Base-by-base conservation (phyloP, 2,797 vertebrate genomes). In the Moxostoma hubbsi region DNA sequence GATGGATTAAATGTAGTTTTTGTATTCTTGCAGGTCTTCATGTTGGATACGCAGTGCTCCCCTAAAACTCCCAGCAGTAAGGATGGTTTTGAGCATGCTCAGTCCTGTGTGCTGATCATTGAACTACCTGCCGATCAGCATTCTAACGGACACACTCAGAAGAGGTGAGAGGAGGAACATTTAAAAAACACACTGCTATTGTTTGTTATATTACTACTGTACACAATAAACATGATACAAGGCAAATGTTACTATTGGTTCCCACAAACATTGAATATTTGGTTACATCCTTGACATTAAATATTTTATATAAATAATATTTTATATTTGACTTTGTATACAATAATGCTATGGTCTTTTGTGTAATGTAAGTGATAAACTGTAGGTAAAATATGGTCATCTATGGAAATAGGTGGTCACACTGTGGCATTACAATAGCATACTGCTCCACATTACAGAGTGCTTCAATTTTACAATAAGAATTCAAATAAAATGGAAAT, bases 31-130 rank as follows among this genome's bases (percentile, higher is more conserved):
- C 87, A 99, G 98, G 98, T 99, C 47, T 99, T 99, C 36, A 97
- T 98, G 96, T 84, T 98, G 87, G 98, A 99, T 86, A 96, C 95
- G 1, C 97, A 99, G 87, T 97, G 96, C 78, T 98, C 97, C 9
- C 96, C 97, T 4, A 99, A 98, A 92, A 99, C 97, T 0, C 98
- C 97, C 16, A 98, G 93, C 92, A 97, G 93, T 91, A 97, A 96
- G 85, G 96, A 98, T 51, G 96, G 96, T 43, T 98, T 99, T 59
- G 98, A 99, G 90, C 98, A 99, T 0, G 97, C 97, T 61, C 98
- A 98, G 91, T 99, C 98, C 0, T 99, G 97, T 18, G 96, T 99
- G 64, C 96, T 99, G 47, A 94, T 99, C 86, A 98, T 99, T 13
- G 98, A 99, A 85, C 90, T 98, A 81, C 97, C 97, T 9, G 88